These are phyloP conservation scores for Sorex araneus DNA, from an alignment of 2,113 vertebrate species.

Conservation along the genomic window DNA sequence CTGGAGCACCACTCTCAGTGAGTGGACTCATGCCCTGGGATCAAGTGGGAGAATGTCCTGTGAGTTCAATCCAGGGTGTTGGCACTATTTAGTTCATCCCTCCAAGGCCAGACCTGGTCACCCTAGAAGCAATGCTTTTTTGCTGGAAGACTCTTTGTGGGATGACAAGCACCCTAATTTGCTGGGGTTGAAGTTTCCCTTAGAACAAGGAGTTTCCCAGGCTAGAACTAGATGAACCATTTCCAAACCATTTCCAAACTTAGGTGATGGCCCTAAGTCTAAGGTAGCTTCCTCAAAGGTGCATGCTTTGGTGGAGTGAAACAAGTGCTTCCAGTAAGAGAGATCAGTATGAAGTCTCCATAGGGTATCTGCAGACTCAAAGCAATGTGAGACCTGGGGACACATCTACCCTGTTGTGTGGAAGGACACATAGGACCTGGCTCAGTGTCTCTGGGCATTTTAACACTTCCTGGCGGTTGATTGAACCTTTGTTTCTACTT, in stretches of 20 bases:
- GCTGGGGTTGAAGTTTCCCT: accelerated
- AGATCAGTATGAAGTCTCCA: neutral
- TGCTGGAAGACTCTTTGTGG: too few relatives aligned
- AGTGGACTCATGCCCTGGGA: accelerated
- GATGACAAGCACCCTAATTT: neutral
- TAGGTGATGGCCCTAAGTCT: accelerated
- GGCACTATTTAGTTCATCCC: accelerated
- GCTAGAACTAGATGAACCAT: neutral
- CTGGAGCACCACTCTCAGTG: accelerated
- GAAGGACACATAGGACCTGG: accelerated
- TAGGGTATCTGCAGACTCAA: neutral
- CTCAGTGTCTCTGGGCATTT: too few relatives aligned
- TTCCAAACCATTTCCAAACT: neutral
- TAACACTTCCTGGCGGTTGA: accelerated
- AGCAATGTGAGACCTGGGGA: neutral
- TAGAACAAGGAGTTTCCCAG: neutral
- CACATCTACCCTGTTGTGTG: neutral
- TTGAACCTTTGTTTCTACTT: neutral
- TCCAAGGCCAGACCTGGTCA: neutral
- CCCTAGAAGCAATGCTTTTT: accelerated
- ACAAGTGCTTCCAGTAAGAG: neutral
- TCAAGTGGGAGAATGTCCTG: neutral
- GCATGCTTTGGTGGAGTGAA: neutral
- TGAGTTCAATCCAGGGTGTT: neutral
- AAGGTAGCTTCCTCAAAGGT: neutral